These are phyloP conservation scores for Anthonomus grandis DNA, from an alignment of 1,140 invertebrate genomes.

Conservation along the genomic window DNA sequence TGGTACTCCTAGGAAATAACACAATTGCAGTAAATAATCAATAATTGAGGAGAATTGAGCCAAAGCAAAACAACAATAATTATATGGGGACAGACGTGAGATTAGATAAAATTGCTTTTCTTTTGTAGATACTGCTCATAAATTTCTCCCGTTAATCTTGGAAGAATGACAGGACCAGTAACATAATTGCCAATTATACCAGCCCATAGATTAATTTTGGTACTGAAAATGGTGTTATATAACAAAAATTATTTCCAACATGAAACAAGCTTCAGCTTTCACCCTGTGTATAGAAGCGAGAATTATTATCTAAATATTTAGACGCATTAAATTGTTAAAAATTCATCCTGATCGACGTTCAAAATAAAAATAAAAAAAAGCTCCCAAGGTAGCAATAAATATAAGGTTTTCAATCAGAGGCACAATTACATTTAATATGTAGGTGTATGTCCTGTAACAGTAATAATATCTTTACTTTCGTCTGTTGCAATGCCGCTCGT, in stretches of 20 bases:
- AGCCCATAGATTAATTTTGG: too few species aligned
- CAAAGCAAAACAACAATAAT: constrained; percentile 39
- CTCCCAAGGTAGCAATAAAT: constrained; percentile 6
- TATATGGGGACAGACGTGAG: constrained; percentile 33
- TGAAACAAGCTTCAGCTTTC: too few species aligned
- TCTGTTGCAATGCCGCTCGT: constrained; percentile 21
- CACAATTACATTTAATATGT: constrained; percentile 28
- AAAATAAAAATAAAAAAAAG: constrained; percentile 13
- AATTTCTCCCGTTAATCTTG: not conserved
- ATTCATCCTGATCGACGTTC: constrained; percentile 10
- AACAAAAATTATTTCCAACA: too few species aligned
- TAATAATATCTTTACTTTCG: constrained; percentile 27
- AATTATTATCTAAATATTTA: not conserved
- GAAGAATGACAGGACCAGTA: too few species aligned
- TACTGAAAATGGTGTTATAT: too few species aligned
- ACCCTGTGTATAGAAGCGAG: not conserved
- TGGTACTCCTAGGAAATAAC: constrained; percentile 30
- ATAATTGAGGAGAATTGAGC: constrained; percentile 39
- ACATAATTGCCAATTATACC: too few species aligned
- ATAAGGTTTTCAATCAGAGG: constrained; percentile 24
- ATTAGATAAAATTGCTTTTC: constrained; percentile 21
- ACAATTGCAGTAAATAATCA: constrained; percentile 42
- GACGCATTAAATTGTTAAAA: not conserved
- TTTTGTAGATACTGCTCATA: not conserved
- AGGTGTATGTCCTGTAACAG: constrained; percentile 27